A percentile compares a stretch with the other conserved stretches of the same genome.
Conservation (phyloP, 2,888 invertebrate genomes). For the Busseola fusca region DNA sequence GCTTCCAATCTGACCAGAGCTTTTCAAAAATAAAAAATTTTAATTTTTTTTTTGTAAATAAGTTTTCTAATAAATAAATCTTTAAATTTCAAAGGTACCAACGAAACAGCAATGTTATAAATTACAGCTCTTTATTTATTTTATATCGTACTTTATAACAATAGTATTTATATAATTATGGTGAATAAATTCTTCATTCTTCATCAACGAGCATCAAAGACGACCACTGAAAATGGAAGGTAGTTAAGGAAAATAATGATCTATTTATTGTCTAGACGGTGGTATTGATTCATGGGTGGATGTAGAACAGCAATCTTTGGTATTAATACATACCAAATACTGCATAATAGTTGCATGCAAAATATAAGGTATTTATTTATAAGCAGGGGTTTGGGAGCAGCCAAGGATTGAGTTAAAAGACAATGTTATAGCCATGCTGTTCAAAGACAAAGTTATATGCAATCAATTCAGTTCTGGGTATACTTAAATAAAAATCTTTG, state of each 20-base stretch:
- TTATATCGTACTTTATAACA: constrained; percentile 24
- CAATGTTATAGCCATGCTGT: not conserved
- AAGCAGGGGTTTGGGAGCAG: constrained; percentile 5
- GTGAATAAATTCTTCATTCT: constrained; percentile 40
- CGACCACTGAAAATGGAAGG: constrained; percentile 91
- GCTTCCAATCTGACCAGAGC: no score
- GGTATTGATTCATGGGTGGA: not conserved
- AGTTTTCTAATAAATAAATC: no score
- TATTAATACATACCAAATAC: not conserved
- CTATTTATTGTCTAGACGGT: not conserved
- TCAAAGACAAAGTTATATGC: no score
- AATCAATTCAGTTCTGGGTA: not conserved
- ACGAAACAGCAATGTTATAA: constrained; percentile 14
- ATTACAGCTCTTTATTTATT: constrained; percentile 55
- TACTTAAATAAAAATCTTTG: not conserved
- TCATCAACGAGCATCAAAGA: constrained; percentile 93
- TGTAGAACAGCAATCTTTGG: not conserved
- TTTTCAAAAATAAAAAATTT: no score
- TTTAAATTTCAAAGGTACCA: no score
- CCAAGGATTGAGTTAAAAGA: not conserved
- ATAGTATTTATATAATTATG: constrained; percentile 11
- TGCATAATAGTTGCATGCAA: constrained; percentile 15
- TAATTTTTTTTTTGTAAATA: no score
- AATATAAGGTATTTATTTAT: not conserved
- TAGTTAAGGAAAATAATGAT: constrained; percentile 82